Conservation (phyloP, 2,888 invertebrate species). For the Ctenicera cuprea region DNA sequence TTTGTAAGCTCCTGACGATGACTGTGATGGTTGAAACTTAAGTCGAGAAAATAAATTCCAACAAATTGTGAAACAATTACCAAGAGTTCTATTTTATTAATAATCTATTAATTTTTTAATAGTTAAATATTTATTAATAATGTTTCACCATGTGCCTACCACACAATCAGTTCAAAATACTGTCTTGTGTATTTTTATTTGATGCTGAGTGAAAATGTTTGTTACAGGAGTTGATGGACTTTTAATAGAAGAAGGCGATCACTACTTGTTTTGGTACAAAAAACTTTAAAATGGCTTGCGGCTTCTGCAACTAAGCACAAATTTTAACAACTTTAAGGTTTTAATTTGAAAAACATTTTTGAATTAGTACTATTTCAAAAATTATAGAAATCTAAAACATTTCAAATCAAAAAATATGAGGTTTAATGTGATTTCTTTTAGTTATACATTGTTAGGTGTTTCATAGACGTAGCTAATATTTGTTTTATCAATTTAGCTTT, state of each 20-base stretch:
- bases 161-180: no score
- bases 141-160: no score
- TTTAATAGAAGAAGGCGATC: conserved; percentile 90
- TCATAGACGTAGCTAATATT: conserved; percentile 2
- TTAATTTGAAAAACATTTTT: conserved; percentile 2
- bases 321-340: conserved; percentile 18
- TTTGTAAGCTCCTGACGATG: no score
- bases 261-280: conserved; percentile 95
- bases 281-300: conserved; percentile 79
- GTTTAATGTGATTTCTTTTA: conserved; percentile 9
- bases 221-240: conserved; percentile 90
- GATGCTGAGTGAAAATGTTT: neutral
- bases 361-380: neutral
- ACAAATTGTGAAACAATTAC: no score
- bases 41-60: no score
- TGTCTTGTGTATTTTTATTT: no score
- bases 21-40: no score
- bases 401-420: conserved; percentile 6
- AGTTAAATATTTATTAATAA: no score
- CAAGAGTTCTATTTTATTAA: no score
- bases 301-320: conserved; percentile 46
- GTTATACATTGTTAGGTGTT: conserved; percentile 16
- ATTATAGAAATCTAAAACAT: neutral
- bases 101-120: no score
- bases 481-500: conserved; percentile 15